Evolutionary conservation across 2,888 invertebrate genomes (phyloP).

Genomic region (Microplitis manilae): DNA sequence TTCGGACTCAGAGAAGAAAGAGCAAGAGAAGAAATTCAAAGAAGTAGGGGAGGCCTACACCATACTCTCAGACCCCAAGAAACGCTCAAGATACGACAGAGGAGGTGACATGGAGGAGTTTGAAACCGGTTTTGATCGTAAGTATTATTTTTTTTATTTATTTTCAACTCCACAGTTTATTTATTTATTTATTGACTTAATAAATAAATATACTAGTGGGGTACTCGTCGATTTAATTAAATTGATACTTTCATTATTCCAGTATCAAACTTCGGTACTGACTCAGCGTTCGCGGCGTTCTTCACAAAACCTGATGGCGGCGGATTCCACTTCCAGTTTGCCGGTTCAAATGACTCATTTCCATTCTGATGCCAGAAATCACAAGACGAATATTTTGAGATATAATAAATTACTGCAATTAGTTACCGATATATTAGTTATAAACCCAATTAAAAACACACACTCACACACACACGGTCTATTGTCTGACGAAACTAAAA

Average conservation of each 20-base stretch:
- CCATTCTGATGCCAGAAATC: slow-evolving; percentile 81
- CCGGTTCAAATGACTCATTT: slow-evolving; percentile 75
- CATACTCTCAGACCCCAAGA: slow-evolving; percentile 91
- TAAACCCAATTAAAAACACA: slow-evolving; percentile 4
- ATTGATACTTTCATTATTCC: slow-evolving; percentile 61
- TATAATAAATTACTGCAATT: slow-evolving; percentile 30
- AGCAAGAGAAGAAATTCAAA: slow-evolving; percentile 95
- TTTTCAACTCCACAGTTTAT: slow-evolving; percentile 22
- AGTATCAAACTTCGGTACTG: slow-evolving; percentile 83
- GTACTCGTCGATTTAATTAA: slow-evolving; percentile 15
- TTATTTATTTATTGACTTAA: slow-evolving; percentile 9
- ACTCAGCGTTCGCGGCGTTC: slow-evolving; percentile 89
- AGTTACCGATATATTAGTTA: slow-evolving; percentile 30
- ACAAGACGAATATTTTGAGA: slow-evolving; percentile 23
- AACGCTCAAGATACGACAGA: slow-evolving; percentile 90
- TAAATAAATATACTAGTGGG: not conserved
- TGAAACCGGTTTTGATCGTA: slow-evolving; percentile 74
- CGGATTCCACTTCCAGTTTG: slow-evolving; percentile 74
- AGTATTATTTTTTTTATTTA: slow-evolving; percentile 55
- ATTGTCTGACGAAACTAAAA: not conserved
- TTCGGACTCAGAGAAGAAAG: slow-evolving; percentile 86
- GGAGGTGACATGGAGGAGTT: slow-evolving; percentile 91
- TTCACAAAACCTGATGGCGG: slow-evolving; percentile 76
- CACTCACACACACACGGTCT: slow-evolving; percentile 4
- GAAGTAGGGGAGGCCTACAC: slow-evolving; percentile 97